Evolutionary conservation across 1,140 invertebrate genomes (phyloP), one percentile per base, ranked within the genome.

Genomic region (Penaeus chinensis): DNA sequence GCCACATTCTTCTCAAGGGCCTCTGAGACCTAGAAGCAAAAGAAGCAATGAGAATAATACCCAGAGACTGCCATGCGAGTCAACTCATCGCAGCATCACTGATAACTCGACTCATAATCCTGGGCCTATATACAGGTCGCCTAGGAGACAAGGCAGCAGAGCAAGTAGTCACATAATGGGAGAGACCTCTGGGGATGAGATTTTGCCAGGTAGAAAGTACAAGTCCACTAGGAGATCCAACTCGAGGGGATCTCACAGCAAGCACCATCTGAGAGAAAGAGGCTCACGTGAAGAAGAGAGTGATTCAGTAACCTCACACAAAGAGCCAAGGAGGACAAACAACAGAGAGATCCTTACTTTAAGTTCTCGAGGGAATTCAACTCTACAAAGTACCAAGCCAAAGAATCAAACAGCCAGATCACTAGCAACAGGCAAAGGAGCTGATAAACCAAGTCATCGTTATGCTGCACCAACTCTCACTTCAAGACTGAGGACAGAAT

Each of bases 391-490:
- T 2, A 54, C 54, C 54, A 54, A 54, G 54, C 7, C 54, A 54
- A 54, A 54, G 11, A 54, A 54, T 54, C 54, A 0, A 54, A 54
- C 54, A 54, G 54, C 54, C 16, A 54, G 54, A 54, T 54, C 11
- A 54, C 11, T 16, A 8, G 5, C 54, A 54, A 16, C 54, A 13
- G 54, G 54, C 16, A 54, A 11, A 54, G 54, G 11, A 54, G 54
- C 10, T 11, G 16, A 54, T 54, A 54, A 54, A 54, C 54, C 54
- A 8, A 54, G 54, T 54, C 54, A 83, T 69, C 37, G 81, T 4
- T 83, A 83, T 32, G 27, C 81, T 65, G 54, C 61, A 37, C 47
- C 81, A 18, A 83, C 81, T 1, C 81, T 83, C n/a, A 69, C 81
- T 7, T 66, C 63, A 54, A 62, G 62, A 27, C 62, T 83, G 11